Base-by-base conservation (phyloP, 2,113 vertebrate species). In the Petrocephalus zakoni region DNA sequence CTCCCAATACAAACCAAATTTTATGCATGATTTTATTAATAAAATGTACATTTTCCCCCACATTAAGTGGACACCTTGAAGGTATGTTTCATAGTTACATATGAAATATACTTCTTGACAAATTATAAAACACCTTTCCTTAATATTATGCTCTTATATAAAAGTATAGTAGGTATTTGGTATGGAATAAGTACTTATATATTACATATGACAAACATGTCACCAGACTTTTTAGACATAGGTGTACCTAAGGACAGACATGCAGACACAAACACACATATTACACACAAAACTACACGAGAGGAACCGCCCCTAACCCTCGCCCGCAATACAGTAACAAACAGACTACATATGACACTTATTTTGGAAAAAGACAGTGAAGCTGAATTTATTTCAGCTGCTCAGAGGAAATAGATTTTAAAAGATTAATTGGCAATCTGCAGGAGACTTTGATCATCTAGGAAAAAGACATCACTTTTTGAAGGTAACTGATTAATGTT, bases 21-120 rank as follows among this genome's bases (percentile, higher is more conserved):
- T 37, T 75, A 15, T 52, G 25, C 37, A 25, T 64, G 6, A 61
- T 85, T 85, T 89, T 21, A 81, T 58, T 83, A 82, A 84, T 88
- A 85, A 25, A 85, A 47, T 89, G 88, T 47, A 89, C 55, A 90
- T 84, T 56, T 78, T 49, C 22, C 93, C 15, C 5, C 94, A 94
- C 72, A 93, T 92, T 92, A 91, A 92, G 91, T 78, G 58, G 56
- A 87, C 92, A 92, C 94, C 93, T 92, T 90, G 93, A 78, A 78
- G 72, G 89, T 90, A 94, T 95, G 21, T 85, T 6, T 78, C 11
- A 83, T 93, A 95, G 94, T 90, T 81, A 84, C 84, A 87, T 84
- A 78, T 37, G 29, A 37, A 42, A 78, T 37, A 78, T 78, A 78
- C 37, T 78, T 75, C 29, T 86, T 83, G 88, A 87, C 88, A 90